A percentile compares a stretch with the other conserved stretches of the same genome.
Evolutionary conservation across 2,888 invertebrate genomes (phyloP).

Genomic region (Drosophila barbarae): DNA sequence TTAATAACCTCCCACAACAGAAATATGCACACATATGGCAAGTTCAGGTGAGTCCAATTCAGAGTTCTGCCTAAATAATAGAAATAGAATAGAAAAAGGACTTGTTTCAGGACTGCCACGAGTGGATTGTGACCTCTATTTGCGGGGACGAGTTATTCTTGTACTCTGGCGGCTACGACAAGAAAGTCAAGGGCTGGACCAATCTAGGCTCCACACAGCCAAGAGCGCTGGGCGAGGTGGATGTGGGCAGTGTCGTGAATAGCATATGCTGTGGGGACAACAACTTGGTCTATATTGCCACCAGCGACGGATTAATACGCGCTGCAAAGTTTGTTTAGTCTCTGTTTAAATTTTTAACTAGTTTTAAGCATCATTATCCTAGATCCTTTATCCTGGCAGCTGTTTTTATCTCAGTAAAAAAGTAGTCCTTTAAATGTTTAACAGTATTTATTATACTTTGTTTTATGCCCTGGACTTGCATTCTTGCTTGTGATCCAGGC

Average conservation of each 20-base stretch:
- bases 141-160: conserved; percentile 71
- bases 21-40: conserved; percentile 74
- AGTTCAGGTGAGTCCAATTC: conserved; percentile 54
- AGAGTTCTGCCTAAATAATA: not conserved
- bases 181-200: conserved; percentile 78
- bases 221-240: conserved; percentile 70
- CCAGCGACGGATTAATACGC: conserved; percentile 75
- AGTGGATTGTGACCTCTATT: conserved; percentile 78
- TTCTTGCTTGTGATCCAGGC: conserved; percentile 66
- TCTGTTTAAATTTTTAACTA: not conserved
- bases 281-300: conserved; percentile 73
- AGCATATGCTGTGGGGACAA: conserved; percentile 69
- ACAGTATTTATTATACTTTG: conserved; percentile 18
- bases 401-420: not conserved
- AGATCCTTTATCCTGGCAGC: not conserved
- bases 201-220: conserved; percentile 67
- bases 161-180: conserved; percentile 79
- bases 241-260: conserved; percentile 77
- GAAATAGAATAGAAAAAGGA: too few relatives aligned
- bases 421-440: not conserved
- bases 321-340: conserved; percentile 68
- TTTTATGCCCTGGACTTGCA: conserved; percentile 38
- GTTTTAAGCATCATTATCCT: not conserved
- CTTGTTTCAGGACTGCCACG: conserved; percentile 75
- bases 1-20: conserved; percentile 70